These are phyloP conservation scores for Meiosimyza platycephala DNA, from an alignment of 2,888 invertebrate genomes.

Conservation along the genomic window DNA sequence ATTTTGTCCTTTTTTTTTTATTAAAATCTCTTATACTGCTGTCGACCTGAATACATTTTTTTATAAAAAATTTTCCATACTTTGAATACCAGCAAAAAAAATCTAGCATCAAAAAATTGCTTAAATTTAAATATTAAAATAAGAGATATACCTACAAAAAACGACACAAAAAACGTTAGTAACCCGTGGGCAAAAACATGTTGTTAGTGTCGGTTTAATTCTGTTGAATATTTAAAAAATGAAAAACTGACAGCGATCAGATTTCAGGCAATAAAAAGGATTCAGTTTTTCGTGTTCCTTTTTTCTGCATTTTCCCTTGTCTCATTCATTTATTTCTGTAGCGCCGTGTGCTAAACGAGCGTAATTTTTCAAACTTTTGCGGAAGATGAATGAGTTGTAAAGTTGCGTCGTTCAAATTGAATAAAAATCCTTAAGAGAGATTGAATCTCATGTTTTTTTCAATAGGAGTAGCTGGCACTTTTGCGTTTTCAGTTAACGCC, in stretches of 20 bases:
- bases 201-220: neutral
- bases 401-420: slow-evolving; percentile 3
- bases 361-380: slow-evolving; percentile 17
- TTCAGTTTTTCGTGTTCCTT: neutral
- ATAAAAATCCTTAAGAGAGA: slow-evolving; percentile 10
- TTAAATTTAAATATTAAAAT: too few relatives aligned
- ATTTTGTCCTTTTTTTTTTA: too few relatives aligned
- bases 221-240: neutral
- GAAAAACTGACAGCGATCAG: neutral
- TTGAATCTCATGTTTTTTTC: neutral
- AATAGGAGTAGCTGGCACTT: neutral
- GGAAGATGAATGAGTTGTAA: slow-evolving; percentile 4
- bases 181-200: neutral
- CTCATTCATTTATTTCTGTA: neutral
- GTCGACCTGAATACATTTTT: too few relatives aligned
- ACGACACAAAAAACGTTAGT: too few relatives aligned
- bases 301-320: too few relatives aligned
- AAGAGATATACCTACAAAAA: too few relatives aligned
- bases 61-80: too few relatives aligned
- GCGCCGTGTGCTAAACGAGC: neutral
- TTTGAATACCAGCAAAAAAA: too few relatives aligned
- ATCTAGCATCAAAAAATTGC: too few relatives aligned
- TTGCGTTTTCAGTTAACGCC: neutral
- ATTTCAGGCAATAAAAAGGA: slow-evolving; percentile 6
- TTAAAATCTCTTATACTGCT: too few relatives aligned